A percentile compares a stretch with the other conserved stretches of the same genome.
These are phyloP conservation scores for Octodonta nipae DNA, from an alignment of 2,888 invertebrate species.

Conservation along the genomic window DNA sequence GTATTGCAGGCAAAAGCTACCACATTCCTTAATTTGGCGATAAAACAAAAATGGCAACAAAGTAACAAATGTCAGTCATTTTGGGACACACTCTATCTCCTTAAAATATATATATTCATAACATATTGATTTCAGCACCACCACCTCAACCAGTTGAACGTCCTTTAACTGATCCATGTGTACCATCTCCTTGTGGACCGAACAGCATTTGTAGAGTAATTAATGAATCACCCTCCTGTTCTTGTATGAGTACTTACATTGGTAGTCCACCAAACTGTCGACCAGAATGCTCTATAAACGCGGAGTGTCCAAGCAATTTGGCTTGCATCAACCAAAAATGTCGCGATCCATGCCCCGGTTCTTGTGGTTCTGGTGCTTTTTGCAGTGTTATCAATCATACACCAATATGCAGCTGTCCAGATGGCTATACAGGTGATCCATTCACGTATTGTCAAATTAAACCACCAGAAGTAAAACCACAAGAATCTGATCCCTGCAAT, in stretches of 20 bases:
- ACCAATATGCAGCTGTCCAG: conserved; percentile 59
- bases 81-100: no score
- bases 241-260: conserved; percentile 55
- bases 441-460: conserved; percentile 39
- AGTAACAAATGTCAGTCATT: no score
- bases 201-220: conserved; percentile 59
- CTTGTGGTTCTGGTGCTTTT: conserved; percentile 58
- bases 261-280: conserved; percentile 66
- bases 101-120: no score
- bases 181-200: conserved; percentile 66
- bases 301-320: conserved; percentile 56
- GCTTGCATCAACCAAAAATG: conserved; percentile 64
- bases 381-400: conserved; percentile 63
- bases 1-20: no score
- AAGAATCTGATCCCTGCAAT: conserved; percentile 40
- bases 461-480: conserved; percentile 22
- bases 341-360: conserved; percentile 61
- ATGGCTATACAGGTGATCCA: conserved; percentile 47
- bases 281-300: conserved; percentile 63
- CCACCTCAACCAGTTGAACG: conserved; percentile 19
- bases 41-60: no score
- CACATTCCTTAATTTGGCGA: no score
- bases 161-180: conserved; percentile 50
- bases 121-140: conserved; percentile 4
- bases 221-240: conserved; percentile 56